phyloP scores from a whole-genome alignment of 2,797 vertebrate species.

The Discoglossus pictus region DNA sequence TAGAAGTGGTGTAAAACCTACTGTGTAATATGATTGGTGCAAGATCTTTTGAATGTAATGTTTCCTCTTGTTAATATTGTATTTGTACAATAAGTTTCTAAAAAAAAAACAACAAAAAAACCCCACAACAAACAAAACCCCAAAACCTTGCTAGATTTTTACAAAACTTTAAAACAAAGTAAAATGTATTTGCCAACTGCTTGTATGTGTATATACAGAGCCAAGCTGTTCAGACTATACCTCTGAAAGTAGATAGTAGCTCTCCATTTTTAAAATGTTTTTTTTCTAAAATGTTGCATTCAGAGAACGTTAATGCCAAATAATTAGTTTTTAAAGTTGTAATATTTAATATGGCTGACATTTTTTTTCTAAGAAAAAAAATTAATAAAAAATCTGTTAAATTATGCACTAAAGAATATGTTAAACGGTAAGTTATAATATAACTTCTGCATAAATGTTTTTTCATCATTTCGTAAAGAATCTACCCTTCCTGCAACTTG shows the following conservation, averaged over 20 bases:
- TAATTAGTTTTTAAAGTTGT: conserved; percentile 2
- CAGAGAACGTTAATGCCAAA: not conserved
- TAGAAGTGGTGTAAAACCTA: no score
- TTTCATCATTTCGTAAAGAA: not conserved
- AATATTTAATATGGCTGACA: not conserved
- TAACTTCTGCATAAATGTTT: not conserved
- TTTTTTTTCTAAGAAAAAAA: conserved; percentile 7
- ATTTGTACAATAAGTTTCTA: no score
- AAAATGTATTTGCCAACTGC: not conserved
- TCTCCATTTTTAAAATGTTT: not conserved
- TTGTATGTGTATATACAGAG: conserved; percentile 3
- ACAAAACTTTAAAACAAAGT: no score
- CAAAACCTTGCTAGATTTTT: no score
- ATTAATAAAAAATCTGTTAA: not conserved
- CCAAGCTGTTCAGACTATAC: not conserved
- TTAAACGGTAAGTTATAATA: not conserved
- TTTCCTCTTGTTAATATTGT: no score
- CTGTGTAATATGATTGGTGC: no score
- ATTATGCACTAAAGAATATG: not conserved
- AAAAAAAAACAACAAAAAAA: no score
- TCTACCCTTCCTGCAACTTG: not conserved
- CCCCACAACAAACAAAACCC: no score
- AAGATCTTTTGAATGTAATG: no score
- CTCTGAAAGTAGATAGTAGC: conserved; percentile 4
- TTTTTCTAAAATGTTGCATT: not conserved